Conservation (phyloP, 2,113 vertebrate species). For the Manacus vitellinus region DNA sequence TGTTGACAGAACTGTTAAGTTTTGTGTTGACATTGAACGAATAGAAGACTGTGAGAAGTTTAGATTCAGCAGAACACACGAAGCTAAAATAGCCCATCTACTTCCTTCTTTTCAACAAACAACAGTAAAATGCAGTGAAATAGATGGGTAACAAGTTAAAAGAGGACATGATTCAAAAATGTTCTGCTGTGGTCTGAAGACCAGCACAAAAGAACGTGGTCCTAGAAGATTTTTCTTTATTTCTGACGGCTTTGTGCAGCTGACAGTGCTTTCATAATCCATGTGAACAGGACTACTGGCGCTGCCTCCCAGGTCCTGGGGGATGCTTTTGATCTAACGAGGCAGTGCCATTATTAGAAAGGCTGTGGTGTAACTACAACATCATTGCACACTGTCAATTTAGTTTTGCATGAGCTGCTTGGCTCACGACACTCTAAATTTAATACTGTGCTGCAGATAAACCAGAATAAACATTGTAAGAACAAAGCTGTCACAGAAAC, state of each 20-base stretch:
- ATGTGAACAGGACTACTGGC: not conserved
- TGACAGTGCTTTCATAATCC: not conserved
- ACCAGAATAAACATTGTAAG: constrained; percentile 51
- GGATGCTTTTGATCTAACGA: not conserved
- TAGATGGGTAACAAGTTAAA: not conserved
- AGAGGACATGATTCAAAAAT: not conserved
- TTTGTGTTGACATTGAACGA: not conserved
- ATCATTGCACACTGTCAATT: constrained; percentile 26
- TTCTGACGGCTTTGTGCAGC: not conserved
- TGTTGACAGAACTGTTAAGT: not conserved
- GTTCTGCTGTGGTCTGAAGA: not conserved
- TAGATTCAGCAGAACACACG: not conserved
- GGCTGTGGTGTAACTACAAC: not conserved
- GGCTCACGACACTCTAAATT: not conserved
- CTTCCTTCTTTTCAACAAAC: not conserved
- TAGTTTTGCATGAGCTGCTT: constrained; percentile 30
- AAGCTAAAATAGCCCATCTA: not conserved
- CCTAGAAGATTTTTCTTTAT: not conserved
- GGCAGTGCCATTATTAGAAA: not conserved
- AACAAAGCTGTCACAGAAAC: constrained; percentile 50
- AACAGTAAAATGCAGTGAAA: not conserved
- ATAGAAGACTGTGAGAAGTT: not conserved
- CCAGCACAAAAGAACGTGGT: not conserved
- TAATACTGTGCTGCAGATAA: not conserved
- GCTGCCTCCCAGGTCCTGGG: not conserved